Percentiles rank a stretch among this genome's conserved stretches.
Conservation (phyloP, 1,140 invertebrate genomes). For the Riptortus pedestris region DNA sequence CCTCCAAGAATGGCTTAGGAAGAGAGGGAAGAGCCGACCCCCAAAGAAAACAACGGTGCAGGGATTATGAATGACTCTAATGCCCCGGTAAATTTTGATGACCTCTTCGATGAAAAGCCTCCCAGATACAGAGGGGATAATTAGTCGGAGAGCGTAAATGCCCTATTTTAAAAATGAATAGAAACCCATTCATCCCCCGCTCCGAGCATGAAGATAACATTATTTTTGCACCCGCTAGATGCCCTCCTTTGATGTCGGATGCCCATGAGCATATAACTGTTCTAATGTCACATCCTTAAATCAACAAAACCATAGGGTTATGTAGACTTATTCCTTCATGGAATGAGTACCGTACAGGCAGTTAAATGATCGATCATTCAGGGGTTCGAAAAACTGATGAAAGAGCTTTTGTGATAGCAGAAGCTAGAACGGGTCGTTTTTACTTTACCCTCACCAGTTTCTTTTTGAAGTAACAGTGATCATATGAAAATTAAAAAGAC, state of each 20-base stretch:
- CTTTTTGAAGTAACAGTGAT: too few species aligned
- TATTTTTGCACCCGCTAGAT: background rate
- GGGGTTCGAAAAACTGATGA: background rate
- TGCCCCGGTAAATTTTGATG: background rate
- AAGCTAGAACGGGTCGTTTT: background rate
- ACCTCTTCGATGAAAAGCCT: background rate
- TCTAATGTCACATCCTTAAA: background rate
- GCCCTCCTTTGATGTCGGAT: background rate
- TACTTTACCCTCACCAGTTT: too few species aligned
- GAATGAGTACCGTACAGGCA: background rate
- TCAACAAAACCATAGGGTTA: background rate
- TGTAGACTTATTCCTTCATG: background rate
- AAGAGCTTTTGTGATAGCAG: background rate
- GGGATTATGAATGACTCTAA: constrained; percentile 7
- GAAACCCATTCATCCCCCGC: background rate
- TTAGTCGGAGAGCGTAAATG: constrained; percentile 6
- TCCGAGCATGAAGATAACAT: background rate
- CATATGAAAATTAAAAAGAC: too few species aligned
- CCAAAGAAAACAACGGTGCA: background rate
- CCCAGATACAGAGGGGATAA: constrained; percentile 7
- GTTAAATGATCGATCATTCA: background rate
- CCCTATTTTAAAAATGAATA: constrained; percentile 6
- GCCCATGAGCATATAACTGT: background rate
- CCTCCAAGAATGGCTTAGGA: background rate
- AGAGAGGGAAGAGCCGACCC: background rate